Percentiles rank a stretch among this genome's conserved stretches.
Evolutionary conservation across 2,888 invertebrate species (phyloP).

Genomic region (Drosophila fungiperda): DNA sequence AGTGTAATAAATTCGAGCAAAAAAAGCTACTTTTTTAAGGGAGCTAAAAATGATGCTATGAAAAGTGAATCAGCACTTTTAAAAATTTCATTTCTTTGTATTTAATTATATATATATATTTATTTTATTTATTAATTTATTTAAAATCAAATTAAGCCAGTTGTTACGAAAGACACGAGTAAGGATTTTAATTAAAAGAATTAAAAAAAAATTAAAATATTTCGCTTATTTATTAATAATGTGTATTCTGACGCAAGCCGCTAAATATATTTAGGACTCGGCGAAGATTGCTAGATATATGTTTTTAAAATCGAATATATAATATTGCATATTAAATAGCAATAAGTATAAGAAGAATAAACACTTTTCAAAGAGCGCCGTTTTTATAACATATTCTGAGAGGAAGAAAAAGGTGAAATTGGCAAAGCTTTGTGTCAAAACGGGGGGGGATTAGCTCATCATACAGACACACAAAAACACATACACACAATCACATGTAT

Average conservation of each 20-base stretch:
- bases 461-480: not conserved
- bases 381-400: not conserved
- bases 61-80: not conserved
- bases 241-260: not conserved
- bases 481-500: not conserved
- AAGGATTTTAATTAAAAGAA: not conserved
- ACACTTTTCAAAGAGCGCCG: not conserved
- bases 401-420: not conserved
- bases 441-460: slow-evolving; percentile 11
- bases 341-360: not conserved
- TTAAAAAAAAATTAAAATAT: not conserved
- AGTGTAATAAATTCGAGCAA: not conserved
- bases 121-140: not conserved
- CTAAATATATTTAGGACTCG: not conserved
- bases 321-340: not conserved
- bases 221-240: not conserved
- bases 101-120: not conserved
- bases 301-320: not conserved
- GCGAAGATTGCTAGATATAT: not conserved
- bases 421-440: slow-evolving; percentile 12
- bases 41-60: not conserved
- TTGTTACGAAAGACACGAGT: too few species aligned
- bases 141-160: not conserved
- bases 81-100: not conserved
- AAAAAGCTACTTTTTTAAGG: not conserved